Conservation (phyloP, 1,140 invertebrate genomes). For the Potamilus streckersoni region DNA sequence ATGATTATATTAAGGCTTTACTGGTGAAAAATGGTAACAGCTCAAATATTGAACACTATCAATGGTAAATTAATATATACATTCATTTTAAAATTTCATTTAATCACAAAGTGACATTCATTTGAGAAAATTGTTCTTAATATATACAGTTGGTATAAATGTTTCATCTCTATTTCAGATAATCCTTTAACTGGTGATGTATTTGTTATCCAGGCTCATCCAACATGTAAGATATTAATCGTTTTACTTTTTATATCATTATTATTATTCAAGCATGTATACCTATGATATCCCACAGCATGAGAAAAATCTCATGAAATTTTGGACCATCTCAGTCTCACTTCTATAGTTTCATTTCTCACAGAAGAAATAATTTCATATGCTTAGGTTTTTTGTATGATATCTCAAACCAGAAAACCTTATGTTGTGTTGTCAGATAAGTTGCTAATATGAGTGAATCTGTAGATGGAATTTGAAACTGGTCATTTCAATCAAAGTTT, state of each 20-base stretch:
- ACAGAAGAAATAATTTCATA: not conserved
- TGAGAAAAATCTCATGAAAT: not conserved
- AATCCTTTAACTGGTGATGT: constrained; percentile 48
- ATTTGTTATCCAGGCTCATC: constrained; percentile 48
- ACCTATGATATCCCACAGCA: not conserved
- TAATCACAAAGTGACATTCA: not conserved
- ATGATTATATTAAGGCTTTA: too few species aligned
- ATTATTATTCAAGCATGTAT: not conserved
- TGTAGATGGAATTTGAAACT: too few species aligned
- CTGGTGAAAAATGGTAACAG: not conserved
- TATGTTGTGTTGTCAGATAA: too few species aligned
- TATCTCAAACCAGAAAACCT: not conserved
- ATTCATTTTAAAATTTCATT: not conserved
- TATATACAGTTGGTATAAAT: not conserved
- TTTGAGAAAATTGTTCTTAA: not conserved
- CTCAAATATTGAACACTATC: not conserved
- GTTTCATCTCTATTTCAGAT: constrained; percentile 25
- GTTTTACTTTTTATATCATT: not conserved
- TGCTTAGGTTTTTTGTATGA: not conserved
- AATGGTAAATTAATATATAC: not conserved
- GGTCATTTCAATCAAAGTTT: too few species aligned
- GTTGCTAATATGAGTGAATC: too few species aligned
- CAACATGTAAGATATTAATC: constrained; percentile 14
- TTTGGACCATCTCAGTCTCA: not conserved
- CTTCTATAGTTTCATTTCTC: not conserved